Base-by-base conservation (phyloP, 2,797 vertebrate genomes). In the Siniperca scherzeri region DNA sequence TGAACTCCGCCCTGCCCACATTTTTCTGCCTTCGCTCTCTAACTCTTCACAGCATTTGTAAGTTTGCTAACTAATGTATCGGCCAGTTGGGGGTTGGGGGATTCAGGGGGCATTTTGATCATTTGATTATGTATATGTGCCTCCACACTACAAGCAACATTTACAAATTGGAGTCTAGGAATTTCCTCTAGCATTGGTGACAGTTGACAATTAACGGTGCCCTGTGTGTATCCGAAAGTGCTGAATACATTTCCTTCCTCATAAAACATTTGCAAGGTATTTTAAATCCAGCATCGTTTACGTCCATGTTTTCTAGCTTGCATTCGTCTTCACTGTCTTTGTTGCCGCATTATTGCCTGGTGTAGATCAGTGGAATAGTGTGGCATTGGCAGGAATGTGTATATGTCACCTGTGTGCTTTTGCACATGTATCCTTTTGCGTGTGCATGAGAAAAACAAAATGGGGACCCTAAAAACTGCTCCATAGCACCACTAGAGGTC, bases 1-100 rank as follows among this genome's bases (percentile, higher is more conserved):
- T 96, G 36, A 81, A 62, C 22, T 71, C 61, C 0, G 76, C 83
- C 40, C 85, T 96, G 57, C 93, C 95, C 21, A 92, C 94, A 0
- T 96, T 95, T 84, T 75, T 85, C 64, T 89, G 90, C 84, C 94
- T 96, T 59, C 85, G 72, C 52, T 93, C 92, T 21, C 90, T 96
- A 13, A 91, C 86, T 38, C 90, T 96, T 40, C 87, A 94, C 40
- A 92, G 90, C 74, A 55, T 30, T 16, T 61, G 95, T 96, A 91
- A 93, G 95, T 93, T 50, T 70, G 13, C 7, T 50, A 2, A 30
- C 33, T 9, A 17, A 42, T 57, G 25, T 59, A 30, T 1, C 10
- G 33, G 8, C 53, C 19, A 25, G 40, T 40, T 17, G 3, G 55
- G 22, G 1, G 40, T 40, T 17, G 3, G 40, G 38, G 27, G 21